These are phyloP conservation scores for Kryphioiulus occultus DNA, from an alignment of 2,888 invertebrate genomes.

Conservation along the genomic window DNA sequence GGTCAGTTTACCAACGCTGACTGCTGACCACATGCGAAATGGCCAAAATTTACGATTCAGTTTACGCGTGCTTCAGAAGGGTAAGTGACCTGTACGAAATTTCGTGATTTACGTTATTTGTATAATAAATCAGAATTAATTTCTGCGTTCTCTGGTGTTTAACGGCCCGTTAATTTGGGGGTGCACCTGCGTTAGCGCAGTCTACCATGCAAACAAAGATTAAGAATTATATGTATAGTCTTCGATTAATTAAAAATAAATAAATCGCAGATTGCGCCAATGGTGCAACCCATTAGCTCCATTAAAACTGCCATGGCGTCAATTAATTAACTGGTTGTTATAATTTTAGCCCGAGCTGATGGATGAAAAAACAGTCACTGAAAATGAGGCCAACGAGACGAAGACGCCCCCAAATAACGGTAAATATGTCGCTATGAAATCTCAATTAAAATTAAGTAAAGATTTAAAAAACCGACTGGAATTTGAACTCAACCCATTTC, in stretches of 20 bases:
- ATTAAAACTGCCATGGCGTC: too few species aligned
- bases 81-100: neutral
- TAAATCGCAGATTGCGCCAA: too few species aligned
- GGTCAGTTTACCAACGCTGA: neutral
- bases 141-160: too few species aligned
- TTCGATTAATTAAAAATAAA: too few species aligned
- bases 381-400: neutral
- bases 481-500: too few species aligned
- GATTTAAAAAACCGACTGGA: too few species aligned
- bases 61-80: neutral
- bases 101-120: neutral
- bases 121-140: neutral
- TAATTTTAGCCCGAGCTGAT: neutral
- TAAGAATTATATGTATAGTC: too few species aligned
- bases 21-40: neutral
- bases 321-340: neutral
- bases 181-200: too few species aligned
- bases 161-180: too few species aligned
- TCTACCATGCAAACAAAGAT: too few species aligned
- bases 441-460: too few species aligned
- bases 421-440: neutral
- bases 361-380: neutral
- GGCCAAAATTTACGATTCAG: neutral
- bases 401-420: neutral
- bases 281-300: too few species aligned